A percentile compares a stretch with the other conserved stretches of the same genome.
phyloP scores from a whole-genome alignment of 2,797 vertebrate genomes.

The Pelochelys cantorii region DNA sequence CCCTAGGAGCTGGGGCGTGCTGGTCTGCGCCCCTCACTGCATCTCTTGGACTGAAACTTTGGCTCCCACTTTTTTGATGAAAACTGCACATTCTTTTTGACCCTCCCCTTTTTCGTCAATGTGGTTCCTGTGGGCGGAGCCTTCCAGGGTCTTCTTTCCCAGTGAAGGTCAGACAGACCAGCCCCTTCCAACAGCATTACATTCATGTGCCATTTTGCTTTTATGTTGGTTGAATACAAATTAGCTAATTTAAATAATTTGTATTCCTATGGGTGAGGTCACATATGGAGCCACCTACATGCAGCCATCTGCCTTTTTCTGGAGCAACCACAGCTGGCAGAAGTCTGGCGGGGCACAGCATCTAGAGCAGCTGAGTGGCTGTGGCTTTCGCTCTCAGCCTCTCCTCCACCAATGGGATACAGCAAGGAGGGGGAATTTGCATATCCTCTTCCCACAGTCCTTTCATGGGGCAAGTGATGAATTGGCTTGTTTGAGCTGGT shows the following conservation, averaged over 20 bases:
- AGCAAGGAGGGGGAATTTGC: neutral
- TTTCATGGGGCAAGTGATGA: neutral
- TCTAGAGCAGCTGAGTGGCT: neutral
- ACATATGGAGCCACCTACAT: neutral
- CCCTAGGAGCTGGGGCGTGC: neutral
- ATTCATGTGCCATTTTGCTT: neutral
- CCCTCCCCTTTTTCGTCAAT: neutral
- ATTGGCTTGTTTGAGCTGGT: neutral
- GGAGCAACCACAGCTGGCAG: neutral
- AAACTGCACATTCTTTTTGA: neutral
- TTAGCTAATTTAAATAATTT: neutral
- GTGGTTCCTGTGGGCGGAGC: neutral
- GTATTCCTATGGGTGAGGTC: accelerated
- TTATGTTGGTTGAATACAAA: neutral
- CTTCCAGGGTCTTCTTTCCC: neutral
- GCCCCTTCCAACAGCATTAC: neutral
- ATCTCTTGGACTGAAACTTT: neutral
- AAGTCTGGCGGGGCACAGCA: neutral
- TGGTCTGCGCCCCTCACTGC: neutral
- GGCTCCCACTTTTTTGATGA: neutral
- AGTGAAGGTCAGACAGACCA: neutral
- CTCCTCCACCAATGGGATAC: neutral
- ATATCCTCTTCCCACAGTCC: accelerated
- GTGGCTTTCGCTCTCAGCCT: neutral
- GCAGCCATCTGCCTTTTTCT: neutral